Evolutionary conservation across 2,888 invertebrate species (phyloP).

Genomic region (Cosmopolites sordidus): DNA sequence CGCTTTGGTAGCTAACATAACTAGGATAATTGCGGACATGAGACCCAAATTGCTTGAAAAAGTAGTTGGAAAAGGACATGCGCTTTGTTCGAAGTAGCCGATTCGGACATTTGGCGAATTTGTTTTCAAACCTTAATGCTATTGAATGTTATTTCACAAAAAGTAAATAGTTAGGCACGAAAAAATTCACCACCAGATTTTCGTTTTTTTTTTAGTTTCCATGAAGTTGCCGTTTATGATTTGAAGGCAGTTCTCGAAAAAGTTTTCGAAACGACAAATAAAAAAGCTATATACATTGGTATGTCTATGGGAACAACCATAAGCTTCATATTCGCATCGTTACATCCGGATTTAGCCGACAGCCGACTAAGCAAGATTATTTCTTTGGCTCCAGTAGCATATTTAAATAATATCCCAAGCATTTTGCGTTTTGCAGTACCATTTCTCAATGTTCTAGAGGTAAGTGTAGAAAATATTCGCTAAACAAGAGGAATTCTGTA

Average conservation of each 20-base stretch:
- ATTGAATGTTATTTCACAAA: too few relatives aligned
- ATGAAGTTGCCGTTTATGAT: slow-evolving; percentile 5
- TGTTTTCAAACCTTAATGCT: too few relatives aligned
- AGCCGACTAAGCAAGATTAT: background rate
- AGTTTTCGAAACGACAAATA: background rate
- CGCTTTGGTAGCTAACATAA: too few relatives aligned
- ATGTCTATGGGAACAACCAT: slow-evolving; percentile 6
- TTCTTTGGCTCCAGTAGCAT: slow-evolving; percentile 6
- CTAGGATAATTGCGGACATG: too few relatives aligned
- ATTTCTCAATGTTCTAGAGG: background rate
- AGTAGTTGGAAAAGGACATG: too few relatives aligned
- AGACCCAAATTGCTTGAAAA: too few relatives aligned
- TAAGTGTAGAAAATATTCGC: too few relatives aligned
- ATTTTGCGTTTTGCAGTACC: background rate
- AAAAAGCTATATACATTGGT: slow-evolving; percentile 9
- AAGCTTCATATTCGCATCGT: slow-evolving; percentile 3
- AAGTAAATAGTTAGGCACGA: too few relatives aligned
- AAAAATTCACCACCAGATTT: too few relatives aligned
- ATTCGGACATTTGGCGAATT: too few relatives aligned
- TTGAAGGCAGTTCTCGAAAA: slow-evolving; percentile 1
- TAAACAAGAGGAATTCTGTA: too few relatives aligned
- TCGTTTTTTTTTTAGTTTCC: slow-evolving; percentile 5
- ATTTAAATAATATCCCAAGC: slow-evolving; percentile 2
- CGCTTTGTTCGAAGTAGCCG: too few relatives aligned
- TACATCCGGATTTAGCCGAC: slow-evolving; percentile 1